Evolutionary conservation across 2,888 invertebrate species (phyloP).

Genomic region (Nephrotoma flavescens): DNA sequence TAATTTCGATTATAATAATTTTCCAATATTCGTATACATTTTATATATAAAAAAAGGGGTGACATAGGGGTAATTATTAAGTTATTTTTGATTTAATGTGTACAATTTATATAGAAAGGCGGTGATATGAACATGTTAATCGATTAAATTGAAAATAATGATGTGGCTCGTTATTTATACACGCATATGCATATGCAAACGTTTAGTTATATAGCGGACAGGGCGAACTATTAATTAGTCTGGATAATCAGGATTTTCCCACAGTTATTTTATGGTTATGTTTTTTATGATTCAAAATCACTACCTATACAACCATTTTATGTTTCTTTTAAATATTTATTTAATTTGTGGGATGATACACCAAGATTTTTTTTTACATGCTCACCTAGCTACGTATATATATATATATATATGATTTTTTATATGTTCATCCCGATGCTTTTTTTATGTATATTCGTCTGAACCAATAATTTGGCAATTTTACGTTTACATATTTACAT

Average conservation of each 20-base stretch:
- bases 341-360: not conserved
- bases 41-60: not conserved
- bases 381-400: not conserved
- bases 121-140: not conserved
- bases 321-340: not conserved
- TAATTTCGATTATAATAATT: not conserved
- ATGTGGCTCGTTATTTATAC: not conserved
- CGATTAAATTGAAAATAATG: not conserved
- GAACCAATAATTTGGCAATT: not conserved
- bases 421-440: not conserved
- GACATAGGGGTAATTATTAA: not conserved
- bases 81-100: not conserved
- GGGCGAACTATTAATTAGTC: not conserved
- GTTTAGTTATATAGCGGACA: not conserved
- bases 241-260: not conserved
- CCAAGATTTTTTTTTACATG: not conserved
- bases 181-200: not conserved
- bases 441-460: not conserved
- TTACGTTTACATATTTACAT: not conserved
- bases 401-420: not conserved
- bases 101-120: not conserved
- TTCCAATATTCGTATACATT: not conserved
- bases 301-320: not conserved
- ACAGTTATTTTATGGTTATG: not conserved
- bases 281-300: not conserved